Conservation (phyloP, 2,888 invertebrate species). For the Plebejus melissa region DNA sequence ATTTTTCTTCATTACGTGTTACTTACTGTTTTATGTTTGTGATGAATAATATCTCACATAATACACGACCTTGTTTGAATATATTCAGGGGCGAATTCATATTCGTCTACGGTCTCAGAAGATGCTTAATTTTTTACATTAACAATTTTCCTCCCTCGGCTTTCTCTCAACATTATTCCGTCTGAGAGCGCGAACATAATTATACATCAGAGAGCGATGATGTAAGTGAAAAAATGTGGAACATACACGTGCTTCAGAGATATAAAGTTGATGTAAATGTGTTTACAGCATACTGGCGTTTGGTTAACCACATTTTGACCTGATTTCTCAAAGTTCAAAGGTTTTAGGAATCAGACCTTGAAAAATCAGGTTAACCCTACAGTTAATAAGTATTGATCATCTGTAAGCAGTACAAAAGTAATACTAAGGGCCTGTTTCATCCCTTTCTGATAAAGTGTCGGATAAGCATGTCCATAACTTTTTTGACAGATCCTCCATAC, state of each 20-base stretch:
- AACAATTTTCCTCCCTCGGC: neutral
- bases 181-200: constrained; percentile 19
- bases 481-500: too few species aligned
- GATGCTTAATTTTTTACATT: constrained; percentile 18
- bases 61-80: neutral
- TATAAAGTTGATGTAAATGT: neutral
- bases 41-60: neutral
- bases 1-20: neutral
- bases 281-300: neutral
- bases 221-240: constrained; percentile 1
- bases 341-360: too few species aligned
- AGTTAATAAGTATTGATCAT: too few species aligned
- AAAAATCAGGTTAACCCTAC: too few species aligned
- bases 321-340: too few species aligned
- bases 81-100: constrained; percentile 4
- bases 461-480: too few species aligned
- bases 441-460: too few species aligned
- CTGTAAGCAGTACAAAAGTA: too few species aligned
- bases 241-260: neutral
- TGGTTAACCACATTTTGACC: too few species aligned
- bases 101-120: constrained; percentile 7
- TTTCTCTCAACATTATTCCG: constrained; percentile 12
- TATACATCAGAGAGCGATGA: constrained; percentile 1
- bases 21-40: neutral
- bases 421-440: too few species aligned